Conservation (phyloP, 2,888 invertebrate genomes). For the Drosophila gaucha region DNA sequence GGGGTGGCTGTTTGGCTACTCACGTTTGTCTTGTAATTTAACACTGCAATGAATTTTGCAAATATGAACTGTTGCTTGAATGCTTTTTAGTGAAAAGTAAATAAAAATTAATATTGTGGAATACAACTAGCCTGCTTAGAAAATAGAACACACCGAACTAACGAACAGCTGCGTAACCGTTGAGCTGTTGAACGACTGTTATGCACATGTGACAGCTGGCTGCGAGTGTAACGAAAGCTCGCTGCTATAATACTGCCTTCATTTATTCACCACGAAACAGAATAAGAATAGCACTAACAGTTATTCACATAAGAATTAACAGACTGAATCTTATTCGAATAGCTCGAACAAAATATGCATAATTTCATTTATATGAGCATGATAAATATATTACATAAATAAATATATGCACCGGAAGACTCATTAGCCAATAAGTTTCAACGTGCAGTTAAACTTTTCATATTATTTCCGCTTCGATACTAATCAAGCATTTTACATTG, state of each 20-base stretch:
- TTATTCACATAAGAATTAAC: background rate
- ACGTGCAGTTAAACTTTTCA: constrained; percentile 14
- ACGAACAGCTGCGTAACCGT: constrained; percentile 48
- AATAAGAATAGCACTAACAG: background rate
- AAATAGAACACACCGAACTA: constrained; percentile 35
- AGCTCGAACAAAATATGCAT: too few species aligned
- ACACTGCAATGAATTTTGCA: constrained; percentile 71
- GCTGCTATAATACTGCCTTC: constrained; percentile 10
- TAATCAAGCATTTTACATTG: constrained; percentile 21
- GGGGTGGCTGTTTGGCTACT: constrained; percentile 33
- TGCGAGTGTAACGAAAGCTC: constrained; percentile 7
- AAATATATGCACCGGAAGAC: background rate
- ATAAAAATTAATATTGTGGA: constrained; percentile 34
- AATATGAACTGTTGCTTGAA: constrained; percentile 42
- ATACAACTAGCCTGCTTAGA: constrained; percentile 57
- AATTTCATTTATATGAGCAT: background rate
- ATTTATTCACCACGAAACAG: background rate
- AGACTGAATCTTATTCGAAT: background rate
- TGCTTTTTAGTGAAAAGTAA: constrained; percentile 64
- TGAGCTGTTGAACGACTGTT: constrained; percentile 28
- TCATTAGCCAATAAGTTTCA: background rate
- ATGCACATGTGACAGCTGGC: constrained; percentile 46
- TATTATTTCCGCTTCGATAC: constrained; percentile 24
- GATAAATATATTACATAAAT: background rate
- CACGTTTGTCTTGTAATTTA: constrained; percentile 57